These are phyloP conservation scores for Microctenopoma lineatum DNA, from an alignment of 2,797 vertebrate genomes.

Conservation along the genomic window DNA sequence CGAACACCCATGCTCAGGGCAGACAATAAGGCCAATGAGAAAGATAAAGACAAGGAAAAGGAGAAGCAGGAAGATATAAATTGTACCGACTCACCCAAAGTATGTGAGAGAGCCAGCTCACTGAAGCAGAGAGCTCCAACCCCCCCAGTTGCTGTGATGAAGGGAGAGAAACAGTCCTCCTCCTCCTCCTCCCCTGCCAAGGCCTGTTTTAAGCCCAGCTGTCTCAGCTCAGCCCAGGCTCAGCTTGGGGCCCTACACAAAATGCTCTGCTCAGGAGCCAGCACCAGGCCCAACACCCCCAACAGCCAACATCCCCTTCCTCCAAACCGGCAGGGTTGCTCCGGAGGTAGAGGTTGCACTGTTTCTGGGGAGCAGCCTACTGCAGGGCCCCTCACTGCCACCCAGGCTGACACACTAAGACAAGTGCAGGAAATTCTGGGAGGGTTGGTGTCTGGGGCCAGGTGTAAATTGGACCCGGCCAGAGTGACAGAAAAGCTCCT, in stretches of 20 bases:
- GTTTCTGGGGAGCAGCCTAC: conserved; percentile 62
- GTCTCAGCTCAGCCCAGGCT: conserved; percentile 80
- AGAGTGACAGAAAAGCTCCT: conserved; percentile 75
- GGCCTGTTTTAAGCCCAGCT: conserved; percentile 81
- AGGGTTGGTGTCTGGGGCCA: conserved; percentile 85
- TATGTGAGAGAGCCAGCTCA: conserved; percentile 73
- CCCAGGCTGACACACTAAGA: conserved; percentile 81
- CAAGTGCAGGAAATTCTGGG: conserved; percentile 87
- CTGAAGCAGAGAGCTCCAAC: conserved; percentile 79
- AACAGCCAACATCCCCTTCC: conserved; percentile 73
- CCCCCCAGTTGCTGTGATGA: conserved; percentile 74
- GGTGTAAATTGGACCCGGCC: conserved; percentile 81
- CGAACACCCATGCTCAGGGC: conserved; percentile 69
- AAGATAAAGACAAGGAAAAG: conserved; percentile 68
- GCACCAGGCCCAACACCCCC: conserved; percentile 69
- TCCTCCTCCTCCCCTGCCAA: conserved; percentile 78
- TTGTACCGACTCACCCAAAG: conserved; percentile 66
- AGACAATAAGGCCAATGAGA: conserved; percentile 69
- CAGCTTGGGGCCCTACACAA: conserved; percentile 81
- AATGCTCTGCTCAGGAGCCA: conserved; percentile 83
- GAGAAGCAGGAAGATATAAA: conserved; percentile 67
- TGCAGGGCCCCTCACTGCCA: conserved; percentile 64
- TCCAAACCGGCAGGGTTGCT: conserved; percentile 74
- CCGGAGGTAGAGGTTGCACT: conserved; percentile 69
- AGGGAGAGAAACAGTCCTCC: conserved; percentile 72